Percentiles rank a stretch among this genome's conserved stretches.
Conservation (phyloP, 2,113 vertebrate species). For the Elephantulus edwardii region DNA sequence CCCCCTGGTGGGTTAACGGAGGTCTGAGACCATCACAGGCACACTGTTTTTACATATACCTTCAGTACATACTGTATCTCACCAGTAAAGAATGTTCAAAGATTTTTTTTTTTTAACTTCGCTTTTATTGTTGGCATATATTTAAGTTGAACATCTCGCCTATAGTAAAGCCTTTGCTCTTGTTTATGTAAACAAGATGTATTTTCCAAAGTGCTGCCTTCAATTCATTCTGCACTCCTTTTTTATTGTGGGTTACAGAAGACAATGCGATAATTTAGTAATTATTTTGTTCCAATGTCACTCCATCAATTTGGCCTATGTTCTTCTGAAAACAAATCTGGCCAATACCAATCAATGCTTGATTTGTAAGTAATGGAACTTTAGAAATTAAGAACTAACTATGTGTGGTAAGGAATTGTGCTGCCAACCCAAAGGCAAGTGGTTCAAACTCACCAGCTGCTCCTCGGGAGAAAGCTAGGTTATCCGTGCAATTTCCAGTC, state of each 20-base stretch:
- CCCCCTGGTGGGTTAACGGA: too few relatives aligned
- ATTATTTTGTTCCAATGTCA: constrained; percentile 16
- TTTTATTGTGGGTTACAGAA: constrained; percentile 14
- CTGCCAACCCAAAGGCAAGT: too few relatives aligned
- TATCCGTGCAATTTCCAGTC: too few relatives aligned
- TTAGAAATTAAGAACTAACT: constrained; percentile 38
- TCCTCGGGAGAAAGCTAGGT: too few relatives aligned
- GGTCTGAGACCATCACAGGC: too few relatives aligned
- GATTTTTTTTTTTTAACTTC: background rate
- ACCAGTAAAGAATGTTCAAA: too few relatives aligned
- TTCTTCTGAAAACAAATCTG: background rate
- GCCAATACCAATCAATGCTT: constrained; percentile 32
- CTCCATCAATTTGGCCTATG: background rate
- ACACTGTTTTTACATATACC: too few relatives aligned
- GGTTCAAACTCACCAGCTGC: too few relatives aligned
- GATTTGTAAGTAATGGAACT: background rate
- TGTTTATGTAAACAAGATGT: constrained; percentile 32
- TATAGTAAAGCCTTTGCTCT: constrained; percentile 5
- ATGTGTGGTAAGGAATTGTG: too few relatives aligned
- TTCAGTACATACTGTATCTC: too few relatives aligned
- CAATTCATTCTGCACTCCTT: background rate
- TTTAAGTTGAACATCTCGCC: background rate
- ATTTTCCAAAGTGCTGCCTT: constrained; percentile 28
- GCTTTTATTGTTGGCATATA: too few relatives aligned
- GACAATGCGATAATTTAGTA: background rate